A percentile compares a stretch with the other conserved stretches of the same genome.
These are phyloP conservation scores for Spondyliosoma cantharus DNA, from an alignment of 2,797 vertebrate genomes.

Conservation along the genomic window DNA sequence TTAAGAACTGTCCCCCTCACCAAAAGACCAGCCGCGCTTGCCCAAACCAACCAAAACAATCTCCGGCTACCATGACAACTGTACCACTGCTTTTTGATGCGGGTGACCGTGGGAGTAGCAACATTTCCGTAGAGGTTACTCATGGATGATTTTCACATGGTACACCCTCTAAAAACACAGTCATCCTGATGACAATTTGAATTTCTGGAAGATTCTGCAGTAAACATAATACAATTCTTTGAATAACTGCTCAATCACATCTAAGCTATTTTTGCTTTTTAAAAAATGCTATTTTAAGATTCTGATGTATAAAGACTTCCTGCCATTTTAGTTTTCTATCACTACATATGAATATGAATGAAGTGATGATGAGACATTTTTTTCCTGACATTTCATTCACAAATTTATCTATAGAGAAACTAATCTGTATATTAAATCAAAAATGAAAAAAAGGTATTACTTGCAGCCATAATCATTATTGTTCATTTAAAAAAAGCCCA, in stretches of 20 bases:
- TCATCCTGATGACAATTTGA: neutral
- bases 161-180: neutral
- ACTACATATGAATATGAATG: neutral
- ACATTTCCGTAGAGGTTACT: slow-evolving; percentile 43
- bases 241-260: too few relatives aligned
- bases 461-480: neutral
- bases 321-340: neutral
- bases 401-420: neutral
- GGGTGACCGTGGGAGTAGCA: slow-evolving; percentile 47
- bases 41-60: slow-evolving; percentile 59
- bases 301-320: neutral
- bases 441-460: neutral
- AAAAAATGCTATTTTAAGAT: neutral
- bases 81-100: slow-evolving; percentile 37
- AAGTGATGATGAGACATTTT: too few relatives aligned
- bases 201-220: neutral
- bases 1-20: slow-evolving; percentile 9
- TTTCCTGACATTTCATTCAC: neutral
- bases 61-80: slow-evolving; percentile 37
- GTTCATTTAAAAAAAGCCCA: neutral
- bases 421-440: too few relatives aligned
- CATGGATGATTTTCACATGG: slow-evolving; percentile 21
- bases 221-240: neutral
- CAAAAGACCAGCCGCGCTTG: slow-evolving; percentile 5
- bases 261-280: too few relatives aligned